Evolutionary conservation across 2,888 invertebrate genomes (phyloP), one percentile per base, ranked within the genome.

Genomic region (Cephalotes varians): DNA sequence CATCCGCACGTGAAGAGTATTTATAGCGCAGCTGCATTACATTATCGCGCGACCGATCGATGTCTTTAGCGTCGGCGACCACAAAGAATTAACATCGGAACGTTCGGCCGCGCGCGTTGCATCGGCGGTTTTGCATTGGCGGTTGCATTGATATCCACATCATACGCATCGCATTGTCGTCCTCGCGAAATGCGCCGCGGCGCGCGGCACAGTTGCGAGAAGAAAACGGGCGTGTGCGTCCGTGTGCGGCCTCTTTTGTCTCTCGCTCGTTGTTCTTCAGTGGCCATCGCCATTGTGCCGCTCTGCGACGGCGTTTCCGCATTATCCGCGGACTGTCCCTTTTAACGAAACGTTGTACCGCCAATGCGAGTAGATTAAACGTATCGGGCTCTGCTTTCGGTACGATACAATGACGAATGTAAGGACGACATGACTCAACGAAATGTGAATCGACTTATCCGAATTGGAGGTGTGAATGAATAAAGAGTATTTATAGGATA

Each of bases 171-270:
- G 49, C 31, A 73, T 74, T 58, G 47, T 60, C 69, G 40, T 37
- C 54, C 34, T n/a, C 47, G 85, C 31, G 34, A 47, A 25, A 56
- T 18, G 49, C 25, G 31, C 58, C 31, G 76, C 64, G 85, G 69
- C 82, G 82, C 73, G 81, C 82, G 85, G 76, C 85, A 85, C 79
- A 85, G 73, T 85, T 77, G 54, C 25, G 25, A 0, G 34, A 28
- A 37, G 64, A 60, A 54, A 58, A 83, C 10, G 25, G 15, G n/a
- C 37, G 18, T 54, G 25, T 54, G 44, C 34, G 51, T 51, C 15
- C 34, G 18, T 37, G 25, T 73, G 60, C 54, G 21, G n/a, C 34
- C 4, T n/a, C 73, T 40, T 67, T 67, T 69, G 82, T 79, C 40
- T 51, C 49, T 18, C 49, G 18, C 28, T 6, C 69, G 60, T 69